A percentile compares a stretch with the other conserved stretches of the same genome.
phyloP scores from a whole-genome alignment of 2,113 vertebrate species.

The Charadrius vociferus region DNA sequence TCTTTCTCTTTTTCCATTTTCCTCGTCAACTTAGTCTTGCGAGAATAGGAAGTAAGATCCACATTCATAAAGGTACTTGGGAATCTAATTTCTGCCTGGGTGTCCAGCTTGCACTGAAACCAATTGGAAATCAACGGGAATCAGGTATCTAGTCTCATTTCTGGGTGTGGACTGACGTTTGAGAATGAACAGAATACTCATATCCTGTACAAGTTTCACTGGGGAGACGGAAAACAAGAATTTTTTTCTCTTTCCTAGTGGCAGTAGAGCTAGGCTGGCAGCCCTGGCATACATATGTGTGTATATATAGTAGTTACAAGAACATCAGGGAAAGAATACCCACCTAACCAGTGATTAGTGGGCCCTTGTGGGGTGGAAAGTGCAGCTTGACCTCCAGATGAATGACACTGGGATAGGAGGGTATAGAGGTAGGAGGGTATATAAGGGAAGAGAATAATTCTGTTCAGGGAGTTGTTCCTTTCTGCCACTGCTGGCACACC shows the following conservation, averaged over 20 bases:
- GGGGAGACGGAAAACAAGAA: not conserved
- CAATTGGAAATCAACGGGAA: not conserved
- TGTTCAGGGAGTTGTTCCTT: not conserved
- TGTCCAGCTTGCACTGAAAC: not conserved
- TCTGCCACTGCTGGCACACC: not conserved
- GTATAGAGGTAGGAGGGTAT: not conserved
- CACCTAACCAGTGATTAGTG: not conserved
- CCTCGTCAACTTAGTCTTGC: not conserved
- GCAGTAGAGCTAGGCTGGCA: not conserved
- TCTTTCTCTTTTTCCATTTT: not conserved
- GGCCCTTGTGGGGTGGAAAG: not conserved
- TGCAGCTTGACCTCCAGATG: not conserved
- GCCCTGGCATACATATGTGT: too few relatives aligned
- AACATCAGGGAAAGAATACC: not conserved
- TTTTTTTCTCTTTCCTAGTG: not conserved
- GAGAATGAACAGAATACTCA: not conserved
- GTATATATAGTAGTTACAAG: not conserved
- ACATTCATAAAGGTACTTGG: not conserved
- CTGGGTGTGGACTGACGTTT: not conserved
- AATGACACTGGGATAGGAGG: too few relatives aligned
- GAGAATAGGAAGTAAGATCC: not conserved
- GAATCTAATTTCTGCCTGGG: not conserved
- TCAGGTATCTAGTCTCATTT: not conserved
- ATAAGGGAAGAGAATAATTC: not conserved
- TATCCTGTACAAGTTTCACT: not conserved